Evolutionary conservation across 92 coral and sea anemone genomes (phyloP), one percentile per base, ranked within the genome.

Genomic region (Epizoanthus stellaris): DNA sequence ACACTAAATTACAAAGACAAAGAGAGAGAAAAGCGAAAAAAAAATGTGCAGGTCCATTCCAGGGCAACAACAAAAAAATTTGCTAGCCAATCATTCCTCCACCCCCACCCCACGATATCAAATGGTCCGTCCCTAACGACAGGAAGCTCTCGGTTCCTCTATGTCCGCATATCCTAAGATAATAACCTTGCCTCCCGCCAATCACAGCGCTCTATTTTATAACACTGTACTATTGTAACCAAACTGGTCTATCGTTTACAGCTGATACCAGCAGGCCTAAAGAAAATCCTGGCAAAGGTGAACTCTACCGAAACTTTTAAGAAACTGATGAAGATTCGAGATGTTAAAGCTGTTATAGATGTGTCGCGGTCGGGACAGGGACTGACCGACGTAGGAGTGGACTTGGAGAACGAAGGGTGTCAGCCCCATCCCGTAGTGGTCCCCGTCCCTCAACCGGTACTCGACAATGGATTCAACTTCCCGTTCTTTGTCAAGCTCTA

Each of bases 401-500:
- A 67, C 1, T 87, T 94, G 69, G 95, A 94, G 21, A 87, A 87
- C 49, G 87, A 81, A 11, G 34, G 30, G 36, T 94, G 98, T 59
- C 67, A 57, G 13, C 88, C 93, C 10, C 90, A 75, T 30, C 95
- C 93, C 20, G 91, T 83, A 2, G 89, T 92, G 3, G 81, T 94
- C 10, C 92, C 87, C 21, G 91, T 94, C 30, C 95, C 95, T 1
- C 98, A 94, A 80, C 92, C 98, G 11, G 70, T 4, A 6, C 85
- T 85, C 65, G 62, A 73, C 67, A 67, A 86, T 6, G 91, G 92
- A 3, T 62, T 94, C 63, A 80, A 90, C 57, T 94, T 80, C 57
- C 98, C 98, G 21, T 77, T 91, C 73, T 81, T 87, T 77, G 91
- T 94, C 62, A 85, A 72, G n/a, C 67, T 94, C 14, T 85, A 94